Base-by-base conservation (phyloP, 2,888 invertebrate genomes). In the Agrilus cyanescens region DNA sequence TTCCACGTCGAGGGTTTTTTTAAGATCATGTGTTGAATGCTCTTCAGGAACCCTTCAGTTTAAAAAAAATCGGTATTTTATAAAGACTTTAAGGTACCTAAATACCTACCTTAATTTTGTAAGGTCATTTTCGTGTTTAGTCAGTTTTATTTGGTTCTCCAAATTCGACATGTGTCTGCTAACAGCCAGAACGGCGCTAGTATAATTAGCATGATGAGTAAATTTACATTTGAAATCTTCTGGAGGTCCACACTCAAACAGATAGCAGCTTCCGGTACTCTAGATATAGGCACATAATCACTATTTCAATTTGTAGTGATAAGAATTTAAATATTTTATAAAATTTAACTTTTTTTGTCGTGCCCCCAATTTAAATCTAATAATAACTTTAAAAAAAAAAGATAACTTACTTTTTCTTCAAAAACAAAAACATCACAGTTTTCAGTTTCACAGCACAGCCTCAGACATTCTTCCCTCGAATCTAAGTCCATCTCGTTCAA, bases 211-310 rank as follows among this genome's bases (percentile, higher is more conserved):
- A 65, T 93, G 91, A 46, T 80, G 76, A 2, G 90, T 89, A 63
- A 93, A 93, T 72, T 89, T 89, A 70, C 93, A 93, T 58, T 87
- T 85, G 67, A 91, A 90, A 65, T 90, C 86, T 61, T 87, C 85
- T 0, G 87, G 82, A 4, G 87, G 81, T 2, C 93, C 91, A 64
- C 93, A 93, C 65, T 85, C 82, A 67, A 93, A 93, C 51, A 93
- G 71, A 65, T 91, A 93, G 65, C 91, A 93, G 61, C 88, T 87
- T 46, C 89, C 89, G 4, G 84, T 78, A 53, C 78, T 82, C 85
- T 85, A 37, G 46, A 50, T 52, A 45, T 40, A 35, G n/a, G 20
- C 20, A 20, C 7, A 20, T 20, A 7, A 20, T 20, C 20, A 20
- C 7, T 20, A 20, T 20, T 20, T 20, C 5, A 20, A 20, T 20